Evolutionary conservation across 2,888 invertebrate species (phyloP).

Genomic region (Drosophila villosipedis): DNA sequence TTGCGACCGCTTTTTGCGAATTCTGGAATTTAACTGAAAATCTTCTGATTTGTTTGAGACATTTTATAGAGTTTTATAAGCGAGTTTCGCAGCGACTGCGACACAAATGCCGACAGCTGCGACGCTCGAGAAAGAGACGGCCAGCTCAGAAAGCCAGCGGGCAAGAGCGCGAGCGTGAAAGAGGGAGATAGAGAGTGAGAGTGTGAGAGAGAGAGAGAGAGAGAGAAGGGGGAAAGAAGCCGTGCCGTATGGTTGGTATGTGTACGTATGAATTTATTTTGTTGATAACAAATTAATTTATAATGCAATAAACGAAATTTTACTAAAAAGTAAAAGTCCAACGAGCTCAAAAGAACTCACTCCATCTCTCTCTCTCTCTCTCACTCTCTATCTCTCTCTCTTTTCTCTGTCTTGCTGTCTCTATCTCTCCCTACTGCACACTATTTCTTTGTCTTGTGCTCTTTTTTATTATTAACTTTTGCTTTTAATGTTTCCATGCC

Average conservation of each 20-base stretch:
- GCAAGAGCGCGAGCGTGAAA: constrained; percentile 10
- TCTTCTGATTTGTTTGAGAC: constrained; percentile 80
- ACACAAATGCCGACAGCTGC: constrained; percentile 37
- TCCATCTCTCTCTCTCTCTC: background rate
- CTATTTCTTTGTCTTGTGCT: constrained; percentile 13
- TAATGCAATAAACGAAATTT: constrained; percentile 52
- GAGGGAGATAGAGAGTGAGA: constrained; percentile 18
- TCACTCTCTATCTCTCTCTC: background rate
- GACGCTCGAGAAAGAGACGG: constrained; percentile 47
- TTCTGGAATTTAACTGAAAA: constrained; percentile 83
- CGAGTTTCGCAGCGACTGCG: constrained; percentile 55
- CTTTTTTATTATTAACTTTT: background rate
- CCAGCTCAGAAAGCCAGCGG: constrained; percentile 13
- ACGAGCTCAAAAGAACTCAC: background rate
- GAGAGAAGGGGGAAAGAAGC: constrained; percentile 6
- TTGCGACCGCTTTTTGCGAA: constrained; percentile 76
- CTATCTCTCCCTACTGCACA: background rate
- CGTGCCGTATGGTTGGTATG: constrained; percentile 3
- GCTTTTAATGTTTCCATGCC: constrained; percentile 5
- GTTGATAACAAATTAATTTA: constrained; percentile 78
- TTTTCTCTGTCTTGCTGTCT: background rate
- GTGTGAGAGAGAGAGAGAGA: constrained; percentile 1
- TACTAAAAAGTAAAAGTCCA: constrained; percentile 26
- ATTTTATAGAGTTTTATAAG: constrained; percentile 78
- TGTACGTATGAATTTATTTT: constrained; percentile 26